phyloP scores from a whole-genome alignment of 2,797 vertebrate genomes.

The Halcyon badia region DNA sequence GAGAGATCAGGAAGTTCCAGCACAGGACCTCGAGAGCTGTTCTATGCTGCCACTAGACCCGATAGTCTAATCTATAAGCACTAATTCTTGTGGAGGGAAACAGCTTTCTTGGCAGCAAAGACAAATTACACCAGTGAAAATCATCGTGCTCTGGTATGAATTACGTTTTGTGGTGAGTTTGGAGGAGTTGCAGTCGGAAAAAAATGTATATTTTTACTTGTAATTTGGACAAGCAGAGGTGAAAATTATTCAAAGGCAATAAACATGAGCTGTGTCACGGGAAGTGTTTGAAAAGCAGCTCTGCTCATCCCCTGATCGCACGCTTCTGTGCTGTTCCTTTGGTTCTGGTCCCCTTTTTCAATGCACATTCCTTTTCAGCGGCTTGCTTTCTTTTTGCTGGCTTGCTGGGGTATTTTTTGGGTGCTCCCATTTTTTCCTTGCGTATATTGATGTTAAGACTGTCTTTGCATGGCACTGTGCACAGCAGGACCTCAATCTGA shows the following conservation, averaged over 20 bases:
- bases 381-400: neutral
- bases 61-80: neutral
- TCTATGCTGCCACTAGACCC: neutral
- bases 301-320: neutral
- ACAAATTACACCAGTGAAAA: neutral
- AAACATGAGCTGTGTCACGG: neutral
- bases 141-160: neutral
- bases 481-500: neutral
- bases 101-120: neutral
- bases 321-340: neutral
- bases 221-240: neutral
- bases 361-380: neutral
- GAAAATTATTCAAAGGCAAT: neutral
- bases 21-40: neutral
- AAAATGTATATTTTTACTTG: rapidly evolving
- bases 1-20: neutral
- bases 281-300: neutral
- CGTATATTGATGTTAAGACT: neutral
- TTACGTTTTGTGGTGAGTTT: neutral
- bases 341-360: neutral
- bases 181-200: neutral
- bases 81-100: neutral
- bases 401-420: neutral
- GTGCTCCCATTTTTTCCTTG: neutral
- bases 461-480: neutral